These are phyloP conservation scores for Tryphoninae sp. DNA, from an alignment of 2,888 invertebrate genomes.

Conservation along the genomic window DNA sequence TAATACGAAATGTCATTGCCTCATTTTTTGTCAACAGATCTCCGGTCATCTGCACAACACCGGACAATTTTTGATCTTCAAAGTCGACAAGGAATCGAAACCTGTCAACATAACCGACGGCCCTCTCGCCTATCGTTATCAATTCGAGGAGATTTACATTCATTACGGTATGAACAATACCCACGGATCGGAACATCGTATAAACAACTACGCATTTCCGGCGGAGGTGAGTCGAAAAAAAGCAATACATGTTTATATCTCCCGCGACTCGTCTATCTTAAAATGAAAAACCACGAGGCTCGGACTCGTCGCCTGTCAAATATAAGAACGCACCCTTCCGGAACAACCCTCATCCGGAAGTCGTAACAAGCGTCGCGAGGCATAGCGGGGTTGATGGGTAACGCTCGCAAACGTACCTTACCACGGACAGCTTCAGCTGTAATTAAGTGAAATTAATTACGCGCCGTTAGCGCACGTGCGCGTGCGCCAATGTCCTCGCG, in stretches of 20 bases:
- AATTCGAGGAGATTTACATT: slow-evolving; percentile 97
- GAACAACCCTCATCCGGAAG: slow-evolving; percentile 12
- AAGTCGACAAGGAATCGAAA: slow-evolving; percentile 94
- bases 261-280: neutral
- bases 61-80: slow-evolving; percentile 96
- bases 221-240: slow-evolving; percentile 90
- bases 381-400: neutral
- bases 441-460: slow-evolving; percentile 75
- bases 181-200: slow-evolving; percentile 97
- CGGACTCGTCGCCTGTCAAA: slow-evolving; percentile 1
- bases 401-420: slow-evolving; percentile 21
- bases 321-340: slow-evolving; percentile 21
- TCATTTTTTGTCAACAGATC: slow-evolving; percentile 84
- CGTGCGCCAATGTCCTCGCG: neutral
- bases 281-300: neutral
- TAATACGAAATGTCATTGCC: too few relatives aligned
- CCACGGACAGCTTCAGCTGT: slow-evolving; percentile 41
- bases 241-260: neutral
- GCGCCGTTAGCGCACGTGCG: slow-evolving; percentile 23
- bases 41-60: slow-evolving; percentile 95
- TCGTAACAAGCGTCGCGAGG: slow-evolving; percentile 48
- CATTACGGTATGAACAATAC: slow-evolving; percentile 96
- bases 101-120: slow-evolving; percentile 98
- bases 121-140: slow-evolving; percentile 96
- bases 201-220: slow-evolving; percentile 97